Conservation (phyloP, 1,140 invertebrate species). For the Brachystomella parvula region DNA sequence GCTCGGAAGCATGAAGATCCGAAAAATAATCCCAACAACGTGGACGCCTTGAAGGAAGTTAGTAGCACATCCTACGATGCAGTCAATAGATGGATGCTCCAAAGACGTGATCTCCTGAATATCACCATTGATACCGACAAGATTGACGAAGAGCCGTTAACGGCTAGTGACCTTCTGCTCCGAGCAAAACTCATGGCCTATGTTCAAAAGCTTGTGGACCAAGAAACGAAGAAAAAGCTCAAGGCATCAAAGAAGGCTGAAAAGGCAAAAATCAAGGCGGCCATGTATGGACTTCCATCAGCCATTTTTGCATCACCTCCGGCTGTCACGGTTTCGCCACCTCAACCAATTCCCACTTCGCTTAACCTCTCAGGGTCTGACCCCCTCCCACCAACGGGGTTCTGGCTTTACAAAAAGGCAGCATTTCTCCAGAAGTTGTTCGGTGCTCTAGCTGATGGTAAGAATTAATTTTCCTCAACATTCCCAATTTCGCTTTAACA, state of each 20-base stretch:
- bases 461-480: too few relatives aligned
- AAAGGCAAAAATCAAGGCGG: constrained; percentile 1
- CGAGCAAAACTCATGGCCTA: neutral
- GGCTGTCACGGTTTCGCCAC: neutral
- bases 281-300: neutral
- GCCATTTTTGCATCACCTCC: neutral
- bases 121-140: constrained; percentile 3
- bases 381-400: neutral
- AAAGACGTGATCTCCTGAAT: neutral
- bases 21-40: neutral
- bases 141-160: constrained; percentile 2
- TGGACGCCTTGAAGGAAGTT: neutral
- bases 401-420: constrained; percentile 8
- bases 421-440: neutral
- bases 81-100: neutral
- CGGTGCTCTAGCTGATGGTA: neutral
- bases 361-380: constrained; percentile 1
- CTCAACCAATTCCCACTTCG: neutral
- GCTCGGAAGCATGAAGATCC: neutral
- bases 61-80: neutral
- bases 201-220: constrained; percentile 1
- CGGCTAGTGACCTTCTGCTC: neutral
- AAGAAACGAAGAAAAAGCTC: neutral
- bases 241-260: neutral
- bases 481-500: too few relatives aligned